These are phyloP conservation scores for Lycodopsis pacificus DNA, from an alignment of 2,797 vertebrate species.

Conservation along the genomic window DNA sequence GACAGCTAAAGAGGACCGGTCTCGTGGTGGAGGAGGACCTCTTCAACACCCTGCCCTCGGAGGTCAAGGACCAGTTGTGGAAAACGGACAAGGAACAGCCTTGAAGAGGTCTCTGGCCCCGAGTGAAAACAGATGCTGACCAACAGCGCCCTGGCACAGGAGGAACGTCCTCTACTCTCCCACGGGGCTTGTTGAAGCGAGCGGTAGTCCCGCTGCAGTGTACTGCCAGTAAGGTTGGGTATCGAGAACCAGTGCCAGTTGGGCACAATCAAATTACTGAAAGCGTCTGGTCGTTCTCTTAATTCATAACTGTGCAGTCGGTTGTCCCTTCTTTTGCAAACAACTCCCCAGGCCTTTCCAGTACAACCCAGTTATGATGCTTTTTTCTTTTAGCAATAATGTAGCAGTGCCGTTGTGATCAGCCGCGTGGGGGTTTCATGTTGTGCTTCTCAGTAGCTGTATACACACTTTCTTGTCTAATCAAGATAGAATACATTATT, in stretches of 20 bases:
- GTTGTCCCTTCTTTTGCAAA: slow-evolving; percentile 25
- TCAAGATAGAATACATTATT: neutral
- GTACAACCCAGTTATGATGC: slow-evolving; percentile 16
- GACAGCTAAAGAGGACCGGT: slow-evolving; percentile 92
- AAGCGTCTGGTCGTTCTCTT: slow-evolving; percentile 23
- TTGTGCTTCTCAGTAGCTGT: no score
- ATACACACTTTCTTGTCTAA: neutral
- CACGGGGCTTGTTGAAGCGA: slow-evolving; percentile 13
- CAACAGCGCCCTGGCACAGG: slow-evolving; percentile 11
- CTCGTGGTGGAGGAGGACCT: slow-evolving; percentile 97
- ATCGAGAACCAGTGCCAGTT: slow-evolving; percentile 31
- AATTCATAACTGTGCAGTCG: neutral
- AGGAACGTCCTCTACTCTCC: slow-evolving; percentile 3
- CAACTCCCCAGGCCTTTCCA: slow-evolving; percentile 38
- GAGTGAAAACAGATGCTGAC: slow-evolving; percentile 8
- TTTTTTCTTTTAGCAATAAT: slow-evolving; percentile 48
- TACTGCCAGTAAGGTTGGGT: slow-evolving; percentile 55
- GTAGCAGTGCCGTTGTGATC: slow-evolving; percentile 45
- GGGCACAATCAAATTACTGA: slow-evolving; percentile 30
- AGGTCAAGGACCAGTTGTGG: slow-evolving; percentile 96
- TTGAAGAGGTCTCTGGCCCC: slow-evolving; percentile 72
- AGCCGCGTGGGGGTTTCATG: slow-evolving; percentile 20
- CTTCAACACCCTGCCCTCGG: slow-evolving; percentile 94
- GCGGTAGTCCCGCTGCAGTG: slow-evolving; percentile 21
- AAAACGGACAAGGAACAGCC: slow-evolving; percentile 95